Evolutionary conservation across 2,113 vertebrate species (phyloP).

Genomic region (Kobus ellipsiprymnus): DNA sequence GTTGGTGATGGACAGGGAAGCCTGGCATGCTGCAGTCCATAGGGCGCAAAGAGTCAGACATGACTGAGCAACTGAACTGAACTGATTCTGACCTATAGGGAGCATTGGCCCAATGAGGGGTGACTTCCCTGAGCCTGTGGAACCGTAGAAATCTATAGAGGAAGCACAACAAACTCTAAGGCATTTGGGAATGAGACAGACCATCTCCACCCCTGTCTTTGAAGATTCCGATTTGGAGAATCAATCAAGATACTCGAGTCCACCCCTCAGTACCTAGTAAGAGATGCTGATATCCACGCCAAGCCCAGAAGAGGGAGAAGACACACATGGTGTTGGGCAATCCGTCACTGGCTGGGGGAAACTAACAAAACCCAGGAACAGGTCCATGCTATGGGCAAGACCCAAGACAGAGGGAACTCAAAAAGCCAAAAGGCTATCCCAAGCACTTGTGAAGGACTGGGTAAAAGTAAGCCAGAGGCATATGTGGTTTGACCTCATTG

Average conservation of each 20-base stretch:
- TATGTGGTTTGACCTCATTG: not conserved
- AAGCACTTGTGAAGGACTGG: not conserved
- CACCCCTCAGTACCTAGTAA: not conserved
- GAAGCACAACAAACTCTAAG: not conserved
- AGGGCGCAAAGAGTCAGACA: not conserved
- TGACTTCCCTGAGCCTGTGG: not conserved
- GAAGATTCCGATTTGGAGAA: not conserved
- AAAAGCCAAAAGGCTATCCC: not conserved
- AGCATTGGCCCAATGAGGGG: not conserved
- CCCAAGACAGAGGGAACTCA: not conserved
- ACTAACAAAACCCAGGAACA: not conserved
- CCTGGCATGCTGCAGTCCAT: not conserved
- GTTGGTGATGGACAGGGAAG: not conserved
- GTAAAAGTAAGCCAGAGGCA: not conserved
- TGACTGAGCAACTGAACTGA: not conserved
- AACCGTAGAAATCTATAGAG: not conserved
- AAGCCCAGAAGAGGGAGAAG: not conserved
- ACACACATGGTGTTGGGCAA: not conserved
- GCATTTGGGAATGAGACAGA: not conserved
- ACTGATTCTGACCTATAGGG: not conserved
- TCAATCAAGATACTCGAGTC: not conserved
- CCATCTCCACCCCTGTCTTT: not conserved
- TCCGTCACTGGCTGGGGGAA: not conserved
- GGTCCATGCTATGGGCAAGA: not conserved
- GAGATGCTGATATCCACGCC: not conserved